These are phyloP conservation scores for Eupithecia inturbata DNA, from an alignment of 2,888 invertebrate species.

Conservation along the genomic window DNA sequence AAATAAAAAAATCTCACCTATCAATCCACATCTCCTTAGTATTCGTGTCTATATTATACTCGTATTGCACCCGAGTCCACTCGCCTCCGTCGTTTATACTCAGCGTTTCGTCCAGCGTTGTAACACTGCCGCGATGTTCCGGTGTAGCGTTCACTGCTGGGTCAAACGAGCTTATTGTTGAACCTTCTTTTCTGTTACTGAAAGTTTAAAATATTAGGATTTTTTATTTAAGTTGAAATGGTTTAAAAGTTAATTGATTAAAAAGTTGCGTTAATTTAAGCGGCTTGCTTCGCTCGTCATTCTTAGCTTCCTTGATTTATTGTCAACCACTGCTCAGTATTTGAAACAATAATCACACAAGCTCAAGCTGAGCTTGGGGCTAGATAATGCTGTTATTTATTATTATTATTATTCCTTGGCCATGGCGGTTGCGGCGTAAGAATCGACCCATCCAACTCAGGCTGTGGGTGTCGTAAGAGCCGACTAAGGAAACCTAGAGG, in stretches of 20 bases:
- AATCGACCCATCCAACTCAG: too few species aligned
- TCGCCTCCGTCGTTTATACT: slow-evolving; percentile 77
- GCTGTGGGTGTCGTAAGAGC: too few species aligned
- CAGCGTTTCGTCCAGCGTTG: slow-evolving; percentile 76
- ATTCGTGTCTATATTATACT: slow-evolving; percentile 64
- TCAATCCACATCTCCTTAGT: slow-evolving; percentile 79
- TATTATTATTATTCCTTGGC: too few species aligned
- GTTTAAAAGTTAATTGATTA: neutral
- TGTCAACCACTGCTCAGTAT: too few species aligned
- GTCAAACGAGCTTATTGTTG: slow-evolving; percentile 75
- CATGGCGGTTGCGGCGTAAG: too few species aligned
- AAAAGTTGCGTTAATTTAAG: neutral
- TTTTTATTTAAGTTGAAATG: neutral
- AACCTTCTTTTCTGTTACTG: slow-evolving; percentile 71
- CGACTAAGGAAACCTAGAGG: too few species aligned
- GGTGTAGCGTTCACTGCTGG: slow-evolving; percentile 66
- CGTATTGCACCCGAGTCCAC: slow-evolving; percentile 76
- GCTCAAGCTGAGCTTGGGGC: too few species aligned
- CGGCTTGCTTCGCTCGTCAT: neutral
- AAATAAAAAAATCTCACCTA: slow-evolving; percentile 54
- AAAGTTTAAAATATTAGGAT: neutral
- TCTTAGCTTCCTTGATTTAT: too few species aligned
- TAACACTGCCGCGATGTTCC: slow-evolving; percentile 67
- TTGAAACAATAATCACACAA: too few species aligned
- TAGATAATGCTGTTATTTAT: too few species aligned